Evolutionary conservation across 2,888 invertebrate genomes (phyloP).

Genomic region (Sthenelais limicola): DNA sequence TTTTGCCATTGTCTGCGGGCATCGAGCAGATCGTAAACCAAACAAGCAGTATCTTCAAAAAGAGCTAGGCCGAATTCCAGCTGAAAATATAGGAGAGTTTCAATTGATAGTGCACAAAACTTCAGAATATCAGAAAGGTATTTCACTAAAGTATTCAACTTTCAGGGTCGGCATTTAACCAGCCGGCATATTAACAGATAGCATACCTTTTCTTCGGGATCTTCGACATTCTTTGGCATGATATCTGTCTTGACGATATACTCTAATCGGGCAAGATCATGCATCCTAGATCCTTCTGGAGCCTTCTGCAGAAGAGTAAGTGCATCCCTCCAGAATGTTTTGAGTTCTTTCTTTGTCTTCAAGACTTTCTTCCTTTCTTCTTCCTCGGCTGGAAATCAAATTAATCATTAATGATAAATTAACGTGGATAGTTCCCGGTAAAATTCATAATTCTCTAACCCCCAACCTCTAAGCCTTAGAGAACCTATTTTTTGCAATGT

Average conservation of each 20-base stretch:
- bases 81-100: conserved; percentile 52
- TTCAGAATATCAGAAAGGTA: no score
- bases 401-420: no score
- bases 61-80: conserved; percentile 61
- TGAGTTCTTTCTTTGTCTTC: conserved; percentile 55
- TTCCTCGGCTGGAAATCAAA: conserved; percentile 51
- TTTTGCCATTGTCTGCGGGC: conserved; percentile 66
- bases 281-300: conserved; percentile 58
- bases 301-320: conserved; percentile 60
- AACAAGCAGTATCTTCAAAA: conserved; percentile 69
- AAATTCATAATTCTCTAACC: no score
- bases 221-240: conserved; percentile 63
- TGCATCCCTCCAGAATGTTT: conserved; percentile 68
- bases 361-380: conserved; percentile 57
- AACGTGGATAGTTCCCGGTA: no score
- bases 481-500: no score
- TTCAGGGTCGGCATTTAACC: no score
- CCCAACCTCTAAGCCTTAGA: no score
- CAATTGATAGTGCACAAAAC: no score
- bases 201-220: conserved; percentile 66
- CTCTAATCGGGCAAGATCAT: conserved; percentile 65
- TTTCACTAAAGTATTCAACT: no score
- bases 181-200: not conserved
- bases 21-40: conserved; percentile 70
- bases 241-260: conserved; percentile 63